Conservation (phyloP, 2,113 vertebrate species). For the Hippocampus abdominalis region DNA sequence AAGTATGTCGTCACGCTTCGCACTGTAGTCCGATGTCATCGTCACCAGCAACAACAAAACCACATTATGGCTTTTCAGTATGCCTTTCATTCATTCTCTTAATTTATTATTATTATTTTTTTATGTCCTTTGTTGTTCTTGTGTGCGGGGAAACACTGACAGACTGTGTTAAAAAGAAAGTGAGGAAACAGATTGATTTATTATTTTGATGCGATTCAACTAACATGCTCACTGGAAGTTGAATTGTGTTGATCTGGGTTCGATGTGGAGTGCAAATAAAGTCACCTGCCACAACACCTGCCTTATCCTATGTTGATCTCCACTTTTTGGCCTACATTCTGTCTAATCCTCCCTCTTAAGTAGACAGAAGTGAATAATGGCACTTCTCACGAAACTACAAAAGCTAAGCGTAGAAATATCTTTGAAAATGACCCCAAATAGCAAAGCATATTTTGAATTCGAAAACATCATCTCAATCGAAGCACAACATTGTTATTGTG, state of each 20-base stretch:
- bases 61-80: conserved; percentile 27
- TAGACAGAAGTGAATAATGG: background rate
- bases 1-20: conserved; percentile 32
- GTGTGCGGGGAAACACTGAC: conserved; percentile 18
- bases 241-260: conserved; percentile 19
- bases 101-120: conserved; percentile 5
- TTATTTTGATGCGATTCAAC: conserved; percentile 12
- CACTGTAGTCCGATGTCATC: conserved; percentile 35
- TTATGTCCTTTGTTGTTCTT: conserved; percentile 20
- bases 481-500: background rate
- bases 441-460: background rate
- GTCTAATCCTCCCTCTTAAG: background rate
- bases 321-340: background rate
- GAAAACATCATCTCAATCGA: background rate
- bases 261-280: background rate
- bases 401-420: background rate
- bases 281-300: background rate
- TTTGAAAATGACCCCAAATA: background rate
- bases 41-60: conserved; percentile 48
- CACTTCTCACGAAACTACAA: background rate
- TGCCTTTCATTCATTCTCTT: conserved; percentile 17
- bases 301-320: background rate
- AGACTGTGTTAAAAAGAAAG: conserved; percentile 7
- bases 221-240: conserved; percentile 6
- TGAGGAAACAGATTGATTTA: background rate